Percentiles rank a stretch among this genome's conserved stretches.
These are phyloP conservation scores for Porites cylindrica DNA, from an alignment of 92 coral and sea anemone species.

Conservation along the genomic window DNA sequence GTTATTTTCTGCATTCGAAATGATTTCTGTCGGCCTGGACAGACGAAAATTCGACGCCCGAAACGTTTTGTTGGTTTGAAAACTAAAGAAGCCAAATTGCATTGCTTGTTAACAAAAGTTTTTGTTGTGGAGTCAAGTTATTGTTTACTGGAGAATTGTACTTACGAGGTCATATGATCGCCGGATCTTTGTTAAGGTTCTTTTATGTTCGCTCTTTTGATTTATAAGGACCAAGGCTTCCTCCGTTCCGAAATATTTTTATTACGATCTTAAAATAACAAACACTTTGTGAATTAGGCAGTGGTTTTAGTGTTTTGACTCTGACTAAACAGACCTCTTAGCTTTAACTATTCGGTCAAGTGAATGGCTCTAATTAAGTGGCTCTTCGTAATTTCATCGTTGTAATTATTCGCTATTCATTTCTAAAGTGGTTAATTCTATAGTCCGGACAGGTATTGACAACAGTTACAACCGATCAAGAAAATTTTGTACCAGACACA, in stretches of 20 bases:
- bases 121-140: conserved; percentile 8
- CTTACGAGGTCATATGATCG: conserved; percentile 10
- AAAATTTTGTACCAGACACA: conserved; percentile 25
- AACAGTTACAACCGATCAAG: conserved; percentile 28
- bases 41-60: background rate
- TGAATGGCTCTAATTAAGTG: conserved; percentile 84
- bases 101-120: conserved; percentile 27
- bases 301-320: conserved; percentile 49
- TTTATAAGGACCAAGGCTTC: background rate
- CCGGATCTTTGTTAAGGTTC: conserved; percentile 17
- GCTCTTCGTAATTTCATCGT: conserved; percentile 74
- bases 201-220: conserved; percentile 1
- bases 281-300: conserved; percentile 40
- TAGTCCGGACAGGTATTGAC: conserved; percentile 40
- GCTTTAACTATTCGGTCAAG: conserved; percentile 35
- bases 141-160: conserved; percentile 26
- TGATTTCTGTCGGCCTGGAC: conserved; percentile 19
- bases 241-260: background rate
- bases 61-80: conserved; percentile 22
- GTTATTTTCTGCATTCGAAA: conserved; percentile 25
- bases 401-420: conserved; percentile 80
- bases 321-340: conserved; percentile 56
- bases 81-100: background rate
- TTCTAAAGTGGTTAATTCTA: conserved; percentile 80
- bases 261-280: conserved; percentile 45